A percentile compares a stretch with the other conserved stretches of the same genome.
Conservation (phyloP, 2,888 invertebrate genomes). For the Dasysyrphus albostriatus region DNA sequence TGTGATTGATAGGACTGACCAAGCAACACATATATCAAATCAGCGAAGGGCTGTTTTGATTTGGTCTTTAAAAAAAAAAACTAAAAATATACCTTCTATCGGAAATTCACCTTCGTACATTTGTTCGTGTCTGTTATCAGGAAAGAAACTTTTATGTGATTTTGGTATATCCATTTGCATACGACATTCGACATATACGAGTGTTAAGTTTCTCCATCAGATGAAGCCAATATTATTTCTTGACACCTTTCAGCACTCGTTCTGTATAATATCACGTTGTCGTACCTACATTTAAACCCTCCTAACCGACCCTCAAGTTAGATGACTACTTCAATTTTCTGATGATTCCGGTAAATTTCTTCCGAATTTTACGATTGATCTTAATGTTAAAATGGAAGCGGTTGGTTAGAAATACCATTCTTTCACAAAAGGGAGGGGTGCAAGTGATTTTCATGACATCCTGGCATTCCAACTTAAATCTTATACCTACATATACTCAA, state of each 20-base stretch:
- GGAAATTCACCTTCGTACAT: neutral
- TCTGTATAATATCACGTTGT: neutral
- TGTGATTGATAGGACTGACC: too few species aligned
- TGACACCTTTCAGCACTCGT: slow-evolving; percentile 62
- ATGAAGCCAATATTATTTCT: slow-evolving; percentile 57
- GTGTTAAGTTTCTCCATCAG: neutral
- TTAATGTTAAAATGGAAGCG: neutral
- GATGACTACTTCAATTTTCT: slow-evolving; percentile 53
- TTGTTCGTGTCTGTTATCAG: neutral
- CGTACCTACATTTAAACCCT: neutral
- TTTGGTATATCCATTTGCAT: slow-evolving; percentile 41
- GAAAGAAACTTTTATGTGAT: neutral
- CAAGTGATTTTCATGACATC: slow-evolving; percentile 32
- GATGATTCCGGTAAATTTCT: slow-evolving; percentile 55
- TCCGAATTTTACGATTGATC: slow-evolving; percentile 58
- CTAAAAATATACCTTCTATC: neutral
- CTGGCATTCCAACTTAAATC: slow-evolving; percentile 12
- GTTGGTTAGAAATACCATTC: neutral
- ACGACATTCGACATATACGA: too few species aligned
- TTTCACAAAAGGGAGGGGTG: neutral
- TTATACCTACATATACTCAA: neutral
- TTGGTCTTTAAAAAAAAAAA: too few species aligned
- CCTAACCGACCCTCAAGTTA: slow-evolving; percentile 17
- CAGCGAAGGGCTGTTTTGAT: too few species aligned
- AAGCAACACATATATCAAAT: too few species aligned